Evolutionary conservation across 2,888 invertebrate species (phyloP).

Genomic region (Pegoplata infirma): DNA sequence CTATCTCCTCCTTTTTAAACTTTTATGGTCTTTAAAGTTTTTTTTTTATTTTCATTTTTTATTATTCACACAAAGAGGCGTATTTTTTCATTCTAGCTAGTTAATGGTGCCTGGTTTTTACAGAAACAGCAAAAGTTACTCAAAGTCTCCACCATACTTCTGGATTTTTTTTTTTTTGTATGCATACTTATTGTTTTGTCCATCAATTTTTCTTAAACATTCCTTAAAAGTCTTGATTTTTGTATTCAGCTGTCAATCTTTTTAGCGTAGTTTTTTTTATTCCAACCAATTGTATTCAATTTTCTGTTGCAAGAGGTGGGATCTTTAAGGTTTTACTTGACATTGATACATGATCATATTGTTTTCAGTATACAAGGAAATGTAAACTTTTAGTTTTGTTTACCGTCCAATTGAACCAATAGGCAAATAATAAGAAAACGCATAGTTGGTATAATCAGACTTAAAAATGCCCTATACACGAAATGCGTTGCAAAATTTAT

Average conservation of each 20-base stretch:
- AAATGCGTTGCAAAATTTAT: too few relatives aligned
- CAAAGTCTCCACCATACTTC: not conserved
- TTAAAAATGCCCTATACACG: not conserved
- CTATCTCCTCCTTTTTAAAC: not conserved
- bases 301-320: conserved; percentile 52
- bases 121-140: not conserved
- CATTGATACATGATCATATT: conserved; percentile 60
- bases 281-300: conserved; percentile 53
- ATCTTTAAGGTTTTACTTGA: conserved; percentile 41
- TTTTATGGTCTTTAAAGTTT: not conserved
- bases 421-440: conserved; percentile 22
- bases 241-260: conserved; percentile 61
- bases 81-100: conserved; percentile 5
- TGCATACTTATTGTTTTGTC: conserved; percentile 48
- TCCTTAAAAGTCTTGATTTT: conserved; percentile 60
- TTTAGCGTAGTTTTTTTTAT: conserved; percentile 1
- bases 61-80: conserved; percentile 32
- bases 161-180: conserved; percentile 2
- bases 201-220: conserved; percentile 33
- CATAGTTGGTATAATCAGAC: not conserved
- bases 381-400: conserved; percentile 1
- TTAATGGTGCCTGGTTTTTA: not conserved
- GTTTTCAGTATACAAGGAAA: conserved; percentile 1
- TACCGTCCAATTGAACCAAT: conserved; percentile 25
- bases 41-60: not conserved